Conservation (phyloP, 2,888 invertebrate genomes). For the Aplocera efformata region DNA sequence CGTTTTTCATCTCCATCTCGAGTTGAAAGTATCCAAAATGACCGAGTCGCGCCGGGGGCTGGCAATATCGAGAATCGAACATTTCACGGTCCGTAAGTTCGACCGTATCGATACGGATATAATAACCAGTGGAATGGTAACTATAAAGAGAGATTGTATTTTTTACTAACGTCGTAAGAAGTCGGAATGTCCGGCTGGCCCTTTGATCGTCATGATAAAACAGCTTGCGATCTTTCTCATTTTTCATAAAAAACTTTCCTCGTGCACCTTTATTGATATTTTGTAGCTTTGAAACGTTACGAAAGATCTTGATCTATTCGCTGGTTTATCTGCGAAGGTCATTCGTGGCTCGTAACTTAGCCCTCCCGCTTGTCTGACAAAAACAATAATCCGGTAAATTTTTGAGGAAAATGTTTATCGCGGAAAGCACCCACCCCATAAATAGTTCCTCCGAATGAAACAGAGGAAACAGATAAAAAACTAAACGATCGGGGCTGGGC, state of each 20-base stretch:
- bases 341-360: conserved; percentile 63
- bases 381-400: conserved; percentile 73
- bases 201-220: conserved; percentile 79
- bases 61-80: conserved; percentile 64
- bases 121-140: conserved; percentile 80
- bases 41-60: conserved; percentile 52
- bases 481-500: conserved; percentile 52
- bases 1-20: conserved; percentile 27
- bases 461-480: conserved; percentile 71
- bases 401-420: conserved; percentile 75
- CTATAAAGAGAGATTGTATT: conserved; percentile 80
- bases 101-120: conserved; percentile 74
- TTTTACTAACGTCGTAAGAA: conserved; percentile 80
- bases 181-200: conserved; percentile 76
- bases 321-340: conserved; percentile 57
- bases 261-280: conserved; percentile 62
- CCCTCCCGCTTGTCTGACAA: conserved; percentile 61
- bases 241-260: conserved; percentile 55
- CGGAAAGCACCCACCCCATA: conserved; percentile 70
- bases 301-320: conserved; percentile 25
- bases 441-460: conserved; percentile 70
- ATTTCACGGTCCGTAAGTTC: conserved; percentile 77
- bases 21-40: conserved; percentile 51
- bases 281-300: conserved; percentile 46
- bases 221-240: conserved; percentile 64